These are phyloP conservation scores for Ceuthmochares aereus DNA, from an alignment of 2,113 vertebrate species.

Conservation along the genomic window DNA sequence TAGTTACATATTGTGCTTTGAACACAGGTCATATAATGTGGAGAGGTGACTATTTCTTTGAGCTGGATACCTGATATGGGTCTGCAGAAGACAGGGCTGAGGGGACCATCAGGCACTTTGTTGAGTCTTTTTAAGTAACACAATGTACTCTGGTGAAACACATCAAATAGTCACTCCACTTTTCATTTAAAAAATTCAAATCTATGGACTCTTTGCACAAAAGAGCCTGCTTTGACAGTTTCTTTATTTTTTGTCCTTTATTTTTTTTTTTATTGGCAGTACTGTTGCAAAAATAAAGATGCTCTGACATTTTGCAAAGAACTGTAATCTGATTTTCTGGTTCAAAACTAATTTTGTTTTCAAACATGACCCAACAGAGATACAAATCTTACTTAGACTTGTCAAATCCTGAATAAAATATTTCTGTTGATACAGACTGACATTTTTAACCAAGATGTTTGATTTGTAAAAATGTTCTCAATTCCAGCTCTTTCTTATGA, in stretches of 20 bases:
- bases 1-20: not conserved
- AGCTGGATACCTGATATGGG: not conserved
- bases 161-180: accelerated
- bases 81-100: not conserved
- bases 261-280: not conserved
- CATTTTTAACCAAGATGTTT: constrained; percentile 27
- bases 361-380: constrained; percentile 1
- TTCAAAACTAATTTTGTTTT: constrained; percentile 40
- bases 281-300: not conserved
- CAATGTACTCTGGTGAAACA: not conserved
- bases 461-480: constrained; percentile 8
- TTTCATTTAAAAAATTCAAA: not conserved
- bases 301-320: constrained; percentile 42
- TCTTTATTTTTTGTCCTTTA: not conserved
- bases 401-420: constrained; percentile 17
- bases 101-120: not conserved
- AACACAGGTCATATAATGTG: not conserved
- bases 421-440: not conserved
- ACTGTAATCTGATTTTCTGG: constrained; percentile 19
- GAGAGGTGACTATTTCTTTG: not conserved
- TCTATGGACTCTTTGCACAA: not conserved
- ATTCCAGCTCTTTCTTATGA: not conserved
- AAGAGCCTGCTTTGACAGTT: not conserved
- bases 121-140: not conserved
- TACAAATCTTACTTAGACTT: constrained; percentile 63